Conservation (phyloP, 2,113 vertebrate genomes). For the Ivindomyrus marchei region DNA sequence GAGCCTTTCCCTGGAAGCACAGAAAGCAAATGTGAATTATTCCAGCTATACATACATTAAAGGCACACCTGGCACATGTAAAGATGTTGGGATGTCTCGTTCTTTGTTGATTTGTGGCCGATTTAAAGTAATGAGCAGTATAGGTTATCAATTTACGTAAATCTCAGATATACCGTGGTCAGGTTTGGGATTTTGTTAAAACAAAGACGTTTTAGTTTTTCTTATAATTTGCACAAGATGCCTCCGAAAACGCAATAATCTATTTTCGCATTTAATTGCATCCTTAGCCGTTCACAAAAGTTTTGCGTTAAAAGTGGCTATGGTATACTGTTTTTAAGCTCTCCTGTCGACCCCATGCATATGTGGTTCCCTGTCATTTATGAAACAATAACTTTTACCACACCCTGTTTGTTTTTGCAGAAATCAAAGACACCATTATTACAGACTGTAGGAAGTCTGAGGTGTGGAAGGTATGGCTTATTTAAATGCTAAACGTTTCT, state of each 20-base stretch:
- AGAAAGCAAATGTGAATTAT: not conserved
- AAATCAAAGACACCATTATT: conserved; percentile 60
- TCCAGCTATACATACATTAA: not conserved
- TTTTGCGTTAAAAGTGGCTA: not conserved
- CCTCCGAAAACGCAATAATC: not conserved
- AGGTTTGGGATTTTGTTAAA: not conserved
- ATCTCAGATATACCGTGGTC: not conserved
- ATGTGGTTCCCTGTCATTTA: not conserved
- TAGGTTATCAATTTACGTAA: not conserved
- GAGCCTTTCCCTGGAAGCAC: not conserved
- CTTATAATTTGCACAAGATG: not conserved
- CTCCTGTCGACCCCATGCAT: not conserved
- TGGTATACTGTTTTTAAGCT: not conserved
- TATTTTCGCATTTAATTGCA: not conserved
- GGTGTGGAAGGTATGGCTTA: conserved; percentile 61
- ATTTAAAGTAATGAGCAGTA: not conserved
- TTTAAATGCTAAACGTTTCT: not conserved
- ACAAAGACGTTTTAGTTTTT: not conserved
- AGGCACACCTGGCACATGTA: not conserved
- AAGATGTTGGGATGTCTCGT: not conserved
- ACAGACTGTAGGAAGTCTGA: conserved; percentile 60
- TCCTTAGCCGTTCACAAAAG: not conserved
- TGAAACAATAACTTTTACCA: not conserved
- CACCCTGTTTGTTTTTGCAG: conserved; percentile 35
- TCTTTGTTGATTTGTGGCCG: not conserved